Evolutionary conservation across 2,888 invertebrate genomes (phyloP).

Genomic region (Drosophila pegasa): DNA sequence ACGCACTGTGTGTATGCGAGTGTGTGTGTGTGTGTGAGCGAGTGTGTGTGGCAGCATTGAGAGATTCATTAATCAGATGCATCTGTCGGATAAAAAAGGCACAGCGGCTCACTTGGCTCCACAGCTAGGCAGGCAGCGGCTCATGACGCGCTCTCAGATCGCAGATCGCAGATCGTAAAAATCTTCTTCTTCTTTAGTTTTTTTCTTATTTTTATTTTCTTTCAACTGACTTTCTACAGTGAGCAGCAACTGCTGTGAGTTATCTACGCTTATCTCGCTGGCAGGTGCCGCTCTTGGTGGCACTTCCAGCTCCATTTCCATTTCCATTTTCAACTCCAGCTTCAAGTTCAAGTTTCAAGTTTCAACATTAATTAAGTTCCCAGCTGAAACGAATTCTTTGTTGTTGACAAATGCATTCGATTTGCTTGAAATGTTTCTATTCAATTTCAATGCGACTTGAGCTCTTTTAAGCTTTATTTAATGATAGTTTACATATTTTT

Average conservation of each 20-base stretch:
- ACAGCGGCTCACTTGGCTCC: slow-evolving; percentile 27
- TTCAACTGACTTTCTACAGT: slow-evolving; percentile 34
- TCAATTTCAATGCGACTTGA: background rate
- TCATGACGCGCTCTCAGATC: slow-evolving; percentile 61
- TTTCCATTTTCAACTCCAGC: background rate
- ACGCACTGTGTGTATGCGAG: slow-evolving; percentile 54
- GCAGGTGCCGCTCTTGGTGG: slow-evolving; percentile 26
- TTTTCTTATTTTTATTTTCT: background rate
- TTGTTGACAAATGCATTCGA: slow-evolving; percentile 11
- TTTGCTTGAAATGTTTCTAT: slow-evolving; percentile 1
- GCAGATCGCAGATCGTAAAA: slow-evolving; percentile 58
- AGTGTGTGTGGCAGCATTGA: slow-evolving; percentile 52
- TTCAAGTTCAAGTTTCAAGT: slow-evolving; percentile 10
- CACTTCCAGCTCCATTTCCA: slow-evolving; percentile 3
- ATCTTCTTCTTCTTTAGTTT: slow-evolving; percentile 13
- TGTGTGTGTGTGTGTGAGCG: slow-evolving; percentile 12
- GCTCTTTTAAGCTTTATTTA: background rate
- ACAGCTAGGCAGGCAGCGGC: slow-evolving; percentile 55
- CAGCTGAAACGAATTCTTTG: background rate
- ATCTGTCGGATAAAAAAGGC: slow-evolving; percentile 77
- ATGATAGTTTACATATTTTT: no score
- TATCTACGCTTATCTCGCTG: slow-evolving; percentile 23
- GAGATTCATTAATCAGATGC: slow-evolving; percentile 80
- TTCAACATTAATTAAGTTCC: slow-evolving; percentile 24
- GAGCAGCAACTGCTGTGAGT: slow-evolving; percentile 13